A percentile compares a stretch with the other conserved stretches of the same genome.
phyloP scores from a whole-genome alignment of 1,140 invertebrate species.

The Drosophila tristis region DNA sequence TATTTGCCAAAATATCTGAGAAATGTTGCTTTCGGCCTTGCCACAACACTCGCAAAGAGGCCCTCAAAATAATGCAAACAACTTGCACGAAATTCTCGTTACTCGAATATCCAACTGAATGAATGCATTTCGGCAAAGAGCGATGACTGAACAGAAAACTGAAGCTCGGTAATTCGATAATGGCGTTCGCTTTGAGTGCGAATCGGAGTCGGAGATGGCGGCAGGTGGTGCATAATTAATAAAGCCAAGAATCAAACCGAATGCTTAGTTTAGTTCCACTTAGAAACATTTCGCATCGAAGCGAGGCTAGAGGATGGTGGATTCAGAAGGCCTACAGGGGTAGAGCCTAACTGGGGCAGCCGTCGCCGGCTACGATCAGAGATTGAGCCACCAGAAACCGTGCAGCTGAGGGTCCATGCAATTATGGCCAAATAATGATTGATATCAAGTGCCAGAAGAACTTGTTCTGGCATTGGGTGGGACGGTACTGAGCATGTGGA shows the following conservation, averaged over 20 bases:
- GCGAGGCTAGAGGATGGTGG: too few species aligned
- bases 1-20: too few species aligned
- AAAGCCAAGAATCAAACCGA: conserved; percentile 8
- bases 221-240: conserved; percentile 53
- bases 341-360: conserved; percentile 47
- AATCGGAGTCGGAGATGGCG: conserved; percentile 32
- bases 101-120: conserved; percentile 41
- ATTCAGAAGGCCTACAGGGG: background rate
- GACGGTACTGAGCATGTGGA: too few species aligned
- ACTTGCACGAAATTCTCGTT: conserved; percentile 52
- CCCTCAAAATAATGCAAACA: conserved; percentile 52
- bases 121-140: conserved; percentile 49
- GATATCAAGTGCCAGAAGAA: conserved; percentile 11
- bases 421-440: conserved; percentile 31
- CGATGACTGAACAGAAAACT: conserved; percentile 57
- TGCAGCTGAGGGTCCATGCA: conserved; percentile 13
- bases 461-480: background rate
- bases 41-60: conserved; percentile 34
- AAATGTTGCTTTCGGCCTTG: conserved; percentile 23
- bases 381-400: background rate
- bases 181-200: conserved; percentile 46
- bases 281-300: too few species aligned
- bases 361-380: conserved; percentile 21
- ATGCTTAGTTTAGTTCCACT: too few species aligned
- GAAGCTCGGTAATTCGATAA: conserved; percentile 42